phyloP scores from a whole-genome alignment of 35 echinoderm and acorn worm species.

The Ptychodera flava region DNA sequence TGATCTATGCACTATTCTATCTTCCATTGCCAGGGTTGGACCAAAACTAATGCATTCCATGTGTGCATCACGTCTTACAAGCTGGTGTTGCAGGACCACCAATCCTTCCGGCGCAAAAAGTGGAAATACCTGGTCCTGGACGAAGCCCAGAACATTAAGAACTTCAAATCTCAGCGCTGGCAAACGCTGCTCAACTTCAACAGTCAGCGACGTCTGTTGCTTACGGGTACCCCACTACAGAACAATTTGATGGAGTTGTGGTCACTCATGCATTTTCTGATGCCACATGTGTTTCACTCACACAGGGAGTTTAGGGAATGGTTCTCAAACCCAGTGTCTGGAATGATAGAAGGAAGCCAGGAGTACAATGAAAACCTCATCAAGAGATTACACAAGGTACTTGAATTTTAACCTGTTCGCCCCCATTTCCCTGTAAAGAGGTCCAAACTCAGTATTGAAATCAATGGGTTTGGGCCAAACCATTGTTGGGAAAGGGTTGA shows the following conservation, averaged over 20 bases:
- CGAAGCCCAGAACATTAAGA: slow-evolving; percentile 99
- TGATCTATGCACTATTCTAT: too few relatives aligned
- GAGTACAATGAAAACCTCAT: slow-evolving; percentile 94
- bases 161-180: slow-evolving; percentile 99
- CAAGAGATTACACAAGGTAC: slow-evolving; percentile 94
- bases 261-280: slow-evolving; percentile 99
- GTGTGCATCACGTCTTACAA: slow-evolving; percentile 91
- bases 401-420: too few relatives aligned
- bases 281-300: slow-evolving; percentile 97
- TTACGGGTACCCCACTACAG: slow-evolving; percentile 94
- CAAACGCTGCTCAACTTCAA: slow-evolving; percentile 97
- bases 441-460: too few relatives aligned
- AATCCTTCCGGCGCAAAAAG: slow-evolving; percentile 95
- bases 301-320: slow-evolving; percentile 97
- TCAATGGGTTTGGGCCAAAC: too few relatives aligned
- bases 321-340: slow-evolving; percentile 95
- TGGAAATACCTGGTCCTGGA: slow-evolving; percentile 98
- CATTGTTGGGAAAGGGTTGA: too few relatives aligned
- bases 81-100: slow-evolving; percentile 90
- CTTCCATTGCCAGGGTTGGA: slow-evolving; percentile 95
- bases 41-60: slow-evolving; percentile 99
- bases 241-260: slow-evolving; percentile 99
- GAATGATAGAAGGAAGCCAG: slow-evolving; percentile 97
- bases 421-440: too few relatives aligned
- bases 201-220: slow-evolving; percentile 87